Conservation (phyloP, 2,797 vertebrate genomes). For the Parotocinclus haroldoi region DNA sequence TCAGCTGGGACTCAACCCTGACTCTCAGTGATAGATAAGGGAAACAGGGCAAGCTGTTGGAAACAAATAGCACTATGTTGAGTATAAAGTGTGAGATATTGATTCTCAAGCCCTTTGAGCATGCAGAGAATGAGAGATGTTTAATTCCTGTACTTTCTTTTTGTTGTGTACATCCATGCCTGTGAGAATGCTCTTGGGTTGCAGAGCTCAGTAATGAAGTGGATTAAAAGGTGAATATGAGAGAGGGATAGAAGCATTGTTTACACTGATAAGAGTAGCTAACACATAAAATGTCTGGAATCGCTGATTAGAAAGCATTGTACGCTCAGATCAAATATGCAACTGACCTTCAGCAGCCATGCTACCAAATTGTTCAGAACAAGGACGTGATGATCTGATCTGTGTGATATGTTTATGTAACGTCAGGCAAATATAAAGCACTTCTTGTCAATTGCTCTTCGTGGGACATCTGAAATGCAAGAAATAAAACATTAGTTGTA, state of each 20-base stretch:
- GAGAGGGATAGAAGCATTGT: slow-evolving; percentile 28
- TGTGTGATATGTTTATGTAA: neutral
- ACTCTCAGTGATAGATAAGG: neutral
- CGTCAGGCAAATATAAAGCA: slow-evolving; percentile 6
- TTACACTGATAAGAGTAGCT: slow-evolving; percentile 33
- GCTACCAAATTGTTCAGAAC: slow-evolving; percentile 1
- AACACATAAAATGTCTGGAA: slow-evolving; percentile 28
- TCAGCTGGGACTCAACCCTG: slow-evolving; percentile 7
- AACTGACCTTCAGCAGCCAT: slow-evolving; percentile 20
- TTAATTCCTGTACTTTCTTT: slow-evolving; percentile 15
- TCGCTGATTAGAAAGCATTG: slow-evolving; percentile 23
- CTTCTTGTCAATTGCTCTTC: neutral
- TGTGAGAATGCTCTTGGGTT: slow-evolving; percentile 19
- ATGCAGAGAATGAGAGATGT: slow-evolving; percentile 26
- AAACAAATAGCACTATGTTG: slow-evolving; percentile 4
- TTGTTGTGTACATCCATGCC: neutral
- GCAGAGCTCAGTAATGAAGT: slow-evolving; percentile 35
- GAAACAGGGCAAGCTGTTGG: slow-evolving; percentile 9
- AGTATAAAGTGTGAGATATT: slow-evolving; percentile 15
- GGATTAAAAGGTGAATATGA: slow-evolving; percentile 30
- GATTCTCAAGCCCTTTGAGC: slow-evolving; percentile 21
- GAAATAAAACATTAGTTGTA: neutral
- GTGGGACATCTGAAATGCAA: no score
- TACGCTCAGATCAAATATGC: neutral
- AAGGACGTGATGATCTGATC: slow-evolving; percentile 7